Conservation (phyloP, 2,113 vertebrate species). For the Girardinichthys multiradiatus region DNA sequence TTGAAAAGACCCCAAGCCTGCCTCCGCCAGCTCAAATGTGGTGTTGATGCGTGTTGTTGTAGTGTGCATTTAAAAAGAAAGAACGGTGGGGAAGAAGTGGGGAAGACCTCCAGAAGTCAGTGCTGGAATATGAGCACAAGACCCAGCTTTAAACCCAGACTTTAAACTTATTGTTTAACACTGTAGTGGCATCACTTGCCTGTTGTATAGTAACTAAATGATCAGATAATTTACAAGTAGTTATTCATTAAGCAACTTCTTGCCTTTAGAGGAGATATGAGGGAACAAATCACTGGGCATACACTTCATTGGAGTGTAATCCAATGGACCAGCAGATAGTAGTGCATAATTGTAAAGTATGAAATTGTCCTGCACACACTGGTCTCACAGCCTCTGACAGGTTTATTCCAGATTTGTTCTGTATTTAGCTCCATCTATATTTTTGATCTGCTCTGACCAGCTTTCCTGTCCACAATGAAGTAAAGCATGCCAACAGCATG, state of each 20-base stretch:
- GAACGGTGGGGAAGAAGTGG: too few relatives aligned
- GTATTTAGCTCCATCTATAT: too few relatives aligned
- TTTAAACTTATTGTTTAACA: not conserved
- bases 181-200: not conserved
- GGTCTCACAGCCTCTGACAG: not conserved
- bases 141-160: not conserved
- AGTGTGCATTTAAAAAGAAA: too few relatives aligned
- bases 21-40: too few relatives aligned
- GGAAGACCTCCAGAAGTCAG: constrained; percentile 51
- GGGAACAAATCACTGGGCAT: not conserved
- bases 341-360: not conserved
- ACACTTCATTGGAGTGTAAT: not conserved
- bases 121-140: constrained; percentile 54
- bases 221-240: not conserved
- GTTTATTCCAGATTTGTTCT: too few relatives aligned
- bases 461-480: too few relatives aligned
- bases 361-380: not conserved
- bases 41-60: too few relatives aligned
- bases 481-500: too few relatives aligned
- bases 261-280: not conserved
- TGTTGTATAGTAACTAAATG: not conserved
- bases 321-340: not conserved
- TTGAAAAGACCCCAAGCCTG: too few relatives aligned
- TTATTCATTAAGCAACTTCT: not conserved
- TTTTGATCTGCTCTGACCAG: too few relatives aligned